A percentile compares a stretch with the other conserved stretches of the same genome.
Evolutionary conservation across 2,113 vertebrate genomes (phyloP).

Genomic region (Sapayoa aenigma): DNA sequence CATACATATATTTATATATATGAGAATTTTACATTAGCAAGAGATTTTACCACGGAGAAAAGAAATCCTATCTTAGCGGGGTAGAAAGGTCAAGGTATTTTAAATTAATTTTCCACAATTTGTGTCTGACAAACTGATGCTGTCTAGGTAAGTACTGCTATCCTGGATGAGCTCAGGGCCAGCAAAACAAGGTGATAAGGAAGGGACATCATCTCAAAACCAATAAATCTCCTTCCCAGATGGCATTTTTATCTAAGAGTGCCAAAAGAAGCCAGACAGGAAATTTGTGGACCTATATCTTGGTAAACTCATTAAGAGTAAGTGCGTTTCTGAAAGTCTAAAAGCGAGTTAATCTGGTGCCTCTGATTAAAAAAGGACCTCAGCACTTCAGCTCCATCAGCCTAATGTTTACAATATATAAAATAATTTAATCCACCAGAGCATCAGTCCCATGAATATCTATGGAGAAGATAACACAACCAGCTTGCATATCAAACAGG

Average conservation of each 20-base stretch:
- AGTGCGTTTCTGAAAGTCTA: conserved; percentile 58
- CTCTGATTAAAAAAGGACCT: conserved; percentile 51
- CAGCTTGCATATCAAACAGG: neutral
- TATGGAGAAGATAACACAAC: neutral
- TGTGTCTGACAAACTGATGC: conserved; percentile 15
- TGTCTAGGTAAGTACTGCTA: conserved; percentile 15
- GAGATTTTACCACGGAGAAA: neutral
- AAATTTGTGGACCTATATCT: conserved; percentile 53
- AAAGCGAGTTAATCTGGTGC: conserved; percentile 51
- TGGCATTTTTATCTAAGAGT: conserved; percentile 66
- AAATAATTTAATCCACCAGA: conserved; percentile 29
- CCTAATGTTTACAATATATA: conserved; percentile 19
- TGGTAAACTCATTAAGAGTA: conserved; percentile 51
- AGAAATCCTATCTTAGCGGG: neutral
- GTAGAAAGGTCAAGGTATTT: conserved; percentile 31
- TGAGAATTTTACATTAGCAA: neutral
- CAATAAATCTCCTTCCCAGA: conserved; percentile 60
- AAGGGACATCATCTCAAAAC: conserved; percentile 24
- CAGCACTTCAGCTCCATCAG: conserved; percentile 24
- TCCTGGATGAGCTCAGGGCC: conserved; percentile 51
- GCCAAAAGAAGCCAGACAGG: conserved; percentile 60
- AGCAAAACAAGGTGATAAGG: conserved; percentile 61
- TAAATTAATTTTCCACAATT: conserved; percentile 39
- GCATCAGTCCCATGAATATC: neutral
- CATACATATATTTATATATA: neutral